Conservation (phyloP, 2,888 invertebrate species). For the Phrixothrix hirtus region DNA sequence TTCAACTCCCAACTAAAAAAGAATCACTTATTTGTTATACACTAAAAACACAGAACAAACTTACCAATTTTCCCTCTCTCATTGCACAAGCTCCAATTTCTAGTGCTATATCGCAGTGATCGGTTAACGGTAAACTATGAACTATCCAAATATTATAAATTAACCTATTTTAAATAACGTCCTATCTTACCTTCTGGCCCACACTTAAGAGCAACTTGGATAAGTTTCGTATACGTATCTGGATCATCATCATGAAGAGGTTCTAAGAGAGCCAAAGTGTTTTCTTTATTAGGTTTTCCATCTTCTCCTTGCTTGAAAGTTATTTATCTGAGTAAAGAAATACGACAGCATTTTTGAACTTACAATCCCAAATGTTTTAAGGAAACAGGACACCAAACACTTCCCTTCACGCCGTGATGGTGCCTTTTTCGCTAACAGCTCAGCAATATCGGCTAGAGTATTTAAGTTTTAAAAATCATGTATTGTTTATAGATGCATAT, state of each 20-base stretch:
- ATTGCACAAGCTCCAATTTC: not conserved
- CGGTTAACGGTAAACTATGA: not conserved
- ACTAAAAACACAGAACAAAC: not conserved
- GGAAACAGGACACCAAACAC: conserved; percentile 58
- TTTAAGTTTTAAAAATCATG: not conserved
- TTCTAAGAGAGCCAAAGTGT: conserved; percentile 46
- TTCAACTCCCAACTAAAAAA: not conserved
- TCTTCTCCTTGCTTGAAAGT: conserved; percentile 16
- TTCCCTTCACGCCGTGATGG: conserved; percentile 53
- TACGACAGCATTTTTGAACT: too few relatives aligned
- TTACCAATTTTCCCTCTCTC: not conserved
- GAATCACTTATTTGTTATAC: too few relatives aligned
- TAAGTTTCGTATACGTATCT: conserved; percentile 48
- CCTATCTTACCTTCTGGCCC: conserved; percentile 49
- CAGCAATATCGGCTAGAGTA: conserved; percentile 34
- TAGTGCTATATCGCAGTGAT: conserved; percentile 5
- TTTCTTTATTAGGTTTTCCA: conserved; percentile 34
- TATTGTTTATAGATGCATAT: too few relatives aligned
- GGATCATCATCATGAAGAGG: conserved; percentile 51
- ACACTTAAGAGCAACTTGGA: conserved; percentile 53
- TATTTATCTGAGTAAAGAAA: too few relatives aligned
- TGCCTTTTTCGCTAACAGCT: conserved; percentile 49
- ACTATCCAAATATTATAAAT: too few relatives aligned
- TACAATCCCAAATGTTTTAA: conserved; percentile 57
- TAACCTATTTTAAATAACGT: too few relatives aligned